Evolutionary conservation across 2,888 invertebrate species (phyloP), one percentile per base, ranked within the genome.

Genomic region (Stenurella melanura): DNA sequence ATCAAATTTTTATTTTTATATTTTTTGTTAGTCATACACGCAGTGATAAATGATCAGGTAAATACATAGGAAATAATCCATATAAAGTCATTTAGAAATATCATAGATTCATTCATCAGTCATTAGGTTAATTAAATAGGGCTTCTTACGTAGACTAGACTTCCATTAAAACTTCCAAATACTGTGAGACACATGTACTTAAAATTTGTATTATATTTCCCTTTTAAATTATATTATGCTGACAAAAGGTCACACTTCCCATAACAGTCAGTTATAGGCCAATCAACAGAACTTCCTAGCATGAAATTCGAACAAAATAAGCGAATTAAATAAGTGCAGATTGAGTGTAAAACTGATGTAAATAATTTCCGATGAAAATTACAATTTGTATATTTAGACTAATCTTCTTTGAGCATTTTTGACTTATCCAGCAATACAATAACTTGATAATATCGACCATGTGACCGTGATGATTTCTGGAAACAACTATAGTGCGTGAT

Each of bases 41-140:
- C 83, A 85, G 84, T 85, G 84, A 85, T 85, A 79, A 78, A 82
- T 73, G 73, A 78, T 84, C 85, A 85, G 85, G 84, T 84, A 83
- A 81, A 77, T 56, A 60, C 74, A 73, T 76, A 76, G 71, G 60
- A 58, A 75, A 60, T 50, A 72, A 75, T 71, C 58, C 42, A 70
- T 63, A 54, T 69, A 60, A 73, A 67, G 74, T 74, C 74, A 74
- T 67, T 61, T 74, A 74, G 74, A 60, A 42, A 60, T 66, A 67
- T 71, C 71, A 71, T 78, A 75, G 73, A 76, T 60, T 70, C 77
- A 74, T 78, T 77, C 79, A 81, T 82, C 83, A 85, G 85, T 85
- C 85, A 85, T 82, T 85, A 85, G 85, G 78, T 83, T 80, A 82
- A 72, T 82, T 79, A 77, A 78, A 80, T 83, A 85, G 84, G 78